phyloP scores from a whole-genome alignment of 2,888 invertebrate genomes.

The Sminthurides aquaticus region DNA sequence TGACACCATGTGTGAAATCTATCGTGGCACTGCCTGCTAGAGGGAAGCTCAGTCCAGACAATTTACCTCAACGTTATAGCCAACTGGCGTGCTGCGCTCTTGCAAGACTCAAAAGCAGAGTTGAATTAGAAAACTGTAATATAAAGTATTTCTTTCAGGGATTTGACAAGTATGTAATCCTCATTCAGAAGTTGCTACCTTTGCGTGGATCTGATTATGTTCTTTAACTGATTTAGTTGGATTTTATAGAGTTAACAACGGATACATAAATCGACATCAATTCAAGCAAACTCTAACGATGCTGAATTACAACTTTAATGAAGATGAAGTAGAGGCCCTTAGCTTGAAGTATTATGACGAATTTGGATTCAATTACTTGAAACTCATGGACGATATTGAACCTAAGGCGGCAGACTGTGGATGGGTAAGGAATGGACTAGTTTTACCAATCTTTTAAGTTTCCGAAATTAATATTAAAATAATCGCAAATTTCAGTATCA shows the following conservation, averaged over 20 bases:
- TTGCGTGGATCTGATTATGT: background rate
- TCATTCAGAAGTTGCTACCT: constrained; percentile 3
- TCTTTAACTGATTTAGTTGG: too few relatives aligned
- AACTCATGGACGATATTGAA: constrained; percentile 61
- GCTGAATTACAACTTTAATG: constrained; percentile 60
- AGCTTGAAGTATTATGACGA: constrained; percentile 65
- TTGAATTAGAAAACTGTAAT: constrained; percentile 40
- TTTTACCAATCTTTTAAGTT: background rate
- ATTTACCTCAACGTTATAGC: constrained; percentile 32
- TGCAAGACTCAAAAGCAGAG: constrained; percentile 36
- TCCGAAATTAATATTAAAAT: too few relatives aligned
- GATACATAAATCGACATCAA: constrained; percentile 63
- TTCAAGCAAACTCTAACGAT: constrained; percentile 63
- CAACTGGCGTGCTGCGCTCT: constrained; percentile 41
- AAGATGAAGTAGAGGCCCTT: constrained; percentile 60
- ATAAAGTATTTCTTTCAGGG: constrained; percentile 43
- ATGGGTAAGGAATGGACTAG: constrained; percentile 39
- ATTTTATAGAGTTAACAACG: constrained; percentile 57
- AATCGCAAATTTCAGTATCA: constrained; percentile 23
- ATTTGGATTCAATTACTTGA: constrained; percentile 65
- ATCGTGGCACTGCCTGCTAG: constrained; percentile 32
- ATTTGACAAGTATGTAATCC: constrained; percentile 42
- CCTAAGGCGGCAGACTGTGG: constrained; percentile 46
- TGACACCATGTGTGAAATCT: constrained; percentile 36
- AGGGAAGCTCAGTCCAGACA: constrained; percentile 36